These are phyloP conservation scores for Ariopsis seemanni DNA, from an alignment of 2,113 vertebrate species.

Conservation along the genomic window DNA sequence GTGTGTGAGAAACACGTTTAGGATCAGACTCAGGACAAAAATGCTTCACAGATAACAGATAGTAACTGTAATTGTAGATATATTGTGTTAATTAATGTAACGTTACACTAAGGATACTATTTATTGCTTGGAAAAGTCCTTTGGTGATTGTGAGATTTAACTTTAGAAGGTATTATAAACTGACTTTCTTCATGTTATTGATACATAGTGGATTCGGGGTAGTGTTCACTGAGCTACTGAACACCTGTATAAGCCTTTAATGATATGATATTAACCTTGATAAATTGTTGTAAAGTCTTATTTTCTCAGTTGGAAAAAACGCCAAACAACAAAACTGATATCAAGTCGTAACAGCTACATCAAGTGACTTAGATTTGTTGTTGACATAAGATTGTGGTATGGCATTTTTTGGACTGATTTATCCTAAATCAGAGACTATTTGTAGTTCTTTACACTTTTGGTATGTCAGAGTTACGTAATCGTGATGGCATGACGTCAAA, in stretches of 20 bases:
- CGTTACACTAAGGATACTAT: not conserved
- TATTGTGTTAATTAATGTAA: not conserved
- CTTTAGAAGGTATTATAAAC: conserved; percentile 13
- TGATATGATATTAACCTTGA: not conserved
- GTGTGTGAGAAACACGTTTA: conserved; percentile 28
- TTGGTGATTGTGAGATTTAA: not conserved
- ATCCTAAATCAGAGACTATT: not conserved
- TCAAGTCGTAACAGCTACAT: not conserved
- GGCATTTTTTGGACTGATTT: not conserved
- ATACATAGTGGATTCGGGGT: not conserved
- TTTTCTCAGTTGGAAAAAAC: not conserved
- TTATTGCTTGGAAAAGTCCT: not conserved
- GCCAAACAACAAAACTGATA: not conserved
- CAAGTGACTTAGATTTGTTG: not conserved
- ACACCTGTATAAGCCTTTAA: not conserved
- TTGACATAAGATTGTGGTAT: not conserved
- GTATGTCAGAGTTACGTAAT: not conserved
- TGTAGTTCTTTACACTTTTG: not conserved
- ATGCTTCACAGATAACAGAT: conserved; percentile 18
- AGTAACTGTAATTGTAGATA: conserved; percentile 20
- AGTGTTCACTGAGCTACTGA: not conserved
- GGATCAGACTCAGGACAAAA: conserved; percentile 31
- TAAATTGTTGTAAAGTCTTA: not conserved
- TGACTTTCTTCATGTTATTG: not conserved
- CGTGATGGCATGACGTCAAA: not conserved